A percentile compares a stretch with the other conserved stretches of the same genome.
phyloP scores from a whole-genome alignment of 2,113 vertebrate species.

The Chinchilla lanigera region DNA sequence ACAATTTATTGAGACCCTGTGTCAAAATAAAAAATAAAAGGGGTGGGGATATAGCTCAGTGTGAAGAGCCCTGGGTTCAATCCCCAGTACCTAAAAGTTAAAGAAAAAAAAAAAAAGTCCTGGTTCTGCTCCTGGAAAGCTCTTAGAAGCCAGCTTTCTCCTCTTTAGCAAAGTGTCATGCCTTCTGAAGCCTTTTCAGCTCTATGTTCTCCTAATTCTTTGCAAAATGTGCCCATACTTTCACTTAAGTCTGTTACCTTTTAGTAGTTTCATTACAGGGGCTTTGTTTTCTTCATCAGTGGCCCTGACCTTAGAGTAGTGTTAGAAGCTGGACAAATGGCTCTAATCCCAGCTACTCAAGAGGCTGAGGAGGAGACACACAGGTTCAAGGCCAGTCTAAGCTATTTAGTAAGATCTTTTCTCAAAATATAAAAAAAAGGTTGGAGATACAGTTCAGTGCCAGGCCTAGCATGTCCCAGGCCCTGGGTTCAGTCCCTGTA shows the following conservation, averaged over 20 bases:
- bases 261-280: constrained; percentile 26
- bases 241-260: constrained; percentile 21
- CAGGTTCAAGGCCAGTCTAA: not conserved
- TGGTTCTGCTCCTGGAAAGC: not conserved
- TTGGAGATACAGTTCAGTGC: not conserved
- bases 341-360: not conserved
- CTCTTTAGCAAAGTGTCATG: constrained; percentile 32
- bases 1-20: not conserved
- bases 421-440: not conserved
- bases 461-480: not conserved
- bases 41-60: not conserved
- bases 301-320: not conserved
- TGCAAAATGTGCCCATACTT: not conserved
- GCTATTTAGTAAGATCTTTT: not conserved
- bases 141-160: not conserved
- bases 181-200: not conserved
- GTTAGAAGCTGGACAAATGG: not conserved
- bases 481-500: not conserved
- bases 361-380: not conserved
- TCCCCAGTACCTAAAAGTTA: not conserved
- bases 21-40: not conserved
- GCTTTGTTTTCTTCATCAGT: constrained; percentile 13
- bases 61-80: not conserved
- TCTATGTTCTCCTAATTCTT: constrained; percentile 12
- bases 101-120: not conserved